Evolutionary conservation across 2,797 vertebrate genomes (phyloP), one percentile per base, ranked within the genome.

Genomic region (Tympanoctomys barrerae): DNA sequence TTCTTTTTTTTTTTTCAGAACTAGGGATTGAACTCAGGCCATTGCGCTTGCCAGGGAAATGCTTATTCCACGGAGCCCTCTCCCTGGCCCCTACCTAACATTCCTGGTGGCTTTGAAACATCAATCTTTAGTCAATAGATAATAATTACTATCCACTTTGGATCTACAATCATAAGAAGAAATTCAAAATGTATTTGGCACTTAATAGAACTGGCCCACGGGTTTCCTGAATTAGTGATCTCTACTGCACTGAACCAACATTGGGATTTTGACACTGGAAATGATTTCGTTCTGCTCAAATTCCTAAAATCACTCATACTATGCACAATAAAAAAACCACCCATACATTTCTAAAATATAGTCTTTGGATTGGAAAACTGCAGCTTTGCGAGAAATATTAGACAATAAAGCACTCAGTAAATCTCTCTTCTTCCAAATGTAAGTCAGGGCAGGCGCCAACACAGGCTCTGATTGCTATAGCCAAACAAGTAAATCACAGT

Each of bases 111-210:
- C 46, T 94, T 96, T 66, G 94, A 84, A 49, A 79, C 82, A 57
- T n/a, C 5, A 42, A 84, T 36, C 18, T 46, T 73, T 87, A 82
- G 62, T 77, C 70, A 7, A 62, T 57, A 96, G 96, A 70, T 7
- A 92, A 71, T 90, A 77, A 78, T 89, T 77, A 83, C 62, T 89
- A 16, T 89, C 26, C 93, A 89, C 22, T 18, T 46, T 75, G 84
- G 64, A 84, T 5, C 14, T 89, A 85, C 87, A 16, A 91, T 71
- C 39, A 77, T 90, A 79, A 94, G 46, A 64, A 94, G 18, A 86
- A n/a, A 92, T 94, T 93, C 46, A 94, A 96, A 96, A 90, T 70
- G 39, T 61, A 92, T 81, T 39, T 87, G 26, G n/a, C 77, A 87
- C 46, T 92, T 46, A 79, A 71, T 90, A 95, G 90, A 87, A 85